Evolutionary conservation across 2,113 vertebrate species (phyloP).

Genomic region (Hippoglossus stenolepis): DNA sequence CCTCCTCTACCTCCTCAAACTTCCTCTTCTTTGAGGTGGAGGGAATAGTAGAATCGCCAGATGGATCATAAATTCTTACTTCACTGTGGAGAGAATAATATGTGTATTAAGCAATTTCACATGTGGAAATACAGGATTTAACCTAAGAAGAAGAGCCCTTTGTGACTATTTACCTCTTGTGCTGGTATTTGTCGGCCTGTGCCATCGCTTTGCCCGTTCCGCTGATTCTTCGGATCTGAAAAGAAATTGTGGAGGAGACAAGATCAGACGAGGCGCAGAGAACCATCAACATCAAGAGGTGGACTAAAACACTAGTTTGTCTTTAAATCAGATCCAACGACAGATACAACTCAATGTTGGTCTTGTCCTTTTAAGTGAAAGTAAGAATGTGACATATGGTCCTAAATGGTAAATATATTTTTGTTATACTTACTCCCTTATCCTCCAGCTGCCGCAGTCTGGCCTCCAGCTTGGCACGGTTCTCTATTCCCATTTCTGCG

Average conservation of each 20-base stretch:
- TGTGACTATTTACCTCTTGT: constrained; percentile 88
- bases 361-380: too few relatives aligned
- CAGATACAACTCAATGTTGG: too few relatives aligned
- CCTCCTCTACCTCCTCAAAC: constrained; percentile 87
- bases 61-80: constrained; percentile 92
- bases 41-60: constrained; percentile 92
- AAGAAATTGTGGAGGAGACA: constrained; percentile 4
- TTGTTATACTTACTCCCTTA: constrained; percentile 87
- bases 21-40: constrained; percentile 92
- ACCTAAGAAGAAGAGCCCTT: neutral
- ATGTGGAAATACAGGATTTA: neutral
- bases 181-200: constrained; percentile 93
- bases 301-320: too few relatives aligned
- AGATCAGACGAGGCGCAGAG: neutral
- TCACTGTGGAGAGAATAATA: constrained; percentile 81
- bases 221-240: constrained; percentile 93
- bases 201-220: constrained; percentile 95
- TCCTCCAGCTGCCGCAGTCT: constrained; percentile 92
- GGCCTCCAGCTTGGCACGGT: constrained; percentile 93
- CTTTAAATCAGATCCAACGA: neutral
- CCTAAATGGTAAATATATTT: neutral
- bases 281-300: too few relatives aligned
- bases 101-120: neutral
- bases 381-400: too few relatives aligned
- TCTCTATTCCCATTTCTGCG: constrained; percentile 93